A percentile compares a stretch with the other conserved stretches of the same genome.
Evolutionary conservation across 2,797 vertebrate species (phyloP).

Genomic region (Phoebastria nigripes): DNA sequence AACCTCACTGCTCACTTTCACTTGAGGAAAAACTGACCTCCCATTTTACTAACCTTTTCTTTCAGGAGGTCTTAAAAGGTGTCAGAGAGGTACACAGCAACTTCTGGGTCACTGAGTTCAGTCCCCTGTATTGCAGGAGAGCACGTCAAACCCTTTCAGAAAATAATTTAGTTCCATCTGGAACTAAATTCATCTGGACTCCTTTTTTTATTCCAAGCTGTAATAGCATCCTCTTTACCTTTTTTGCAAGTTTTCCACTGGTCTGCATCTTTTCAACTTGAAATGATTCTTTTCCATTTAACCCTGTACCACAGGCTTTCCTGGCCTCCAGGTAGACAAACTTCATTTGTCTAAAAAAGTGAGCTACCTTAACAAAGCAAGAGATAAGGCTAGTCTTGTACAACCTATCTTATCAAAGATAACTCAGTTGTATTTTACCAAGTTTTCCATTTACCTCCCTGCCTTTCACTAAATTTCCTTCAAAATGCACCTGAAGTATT

Average conservation of each 20-base stretch:
- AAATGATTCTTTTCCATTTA: background rate
- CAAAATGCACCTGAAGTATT: background rate
- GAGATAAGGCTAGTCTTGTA: background rate
- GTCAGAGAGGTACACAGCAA: background rate
- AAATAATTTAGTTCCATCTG: background rate
- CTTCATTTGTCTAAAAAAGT: background rate
- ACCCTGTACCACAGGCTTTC: background rate
- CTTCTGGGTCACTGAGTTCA: background rate
- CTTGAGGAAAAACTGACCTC: background rate
- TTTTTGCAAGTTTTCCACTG: background rate
- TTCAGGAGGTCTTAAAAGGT: background rate
- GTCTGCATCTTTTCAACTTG: background rate
- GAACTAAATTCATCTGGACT: background rate
- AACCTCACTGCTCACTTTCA: background rate
- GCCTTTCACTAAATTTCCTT: background rate
- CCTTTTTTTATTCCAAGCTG: background rate
- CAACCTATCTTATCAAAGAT: background rate
- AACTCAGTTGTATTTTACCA: background rate
- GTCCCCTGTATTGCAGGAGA: background rate
- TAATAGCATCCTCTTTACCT: background rate
- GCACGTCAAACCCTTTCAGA: background rate
- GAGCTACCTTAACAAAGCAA: background rate
- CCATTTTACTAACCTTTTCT: background rate
- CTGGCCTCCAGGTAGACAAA: background rate
- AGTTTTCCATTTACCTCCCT: background rate